Base-by-base conservation (phyloP, 2,888 invertebrate species). In the Lobophora halterata region DNA sequence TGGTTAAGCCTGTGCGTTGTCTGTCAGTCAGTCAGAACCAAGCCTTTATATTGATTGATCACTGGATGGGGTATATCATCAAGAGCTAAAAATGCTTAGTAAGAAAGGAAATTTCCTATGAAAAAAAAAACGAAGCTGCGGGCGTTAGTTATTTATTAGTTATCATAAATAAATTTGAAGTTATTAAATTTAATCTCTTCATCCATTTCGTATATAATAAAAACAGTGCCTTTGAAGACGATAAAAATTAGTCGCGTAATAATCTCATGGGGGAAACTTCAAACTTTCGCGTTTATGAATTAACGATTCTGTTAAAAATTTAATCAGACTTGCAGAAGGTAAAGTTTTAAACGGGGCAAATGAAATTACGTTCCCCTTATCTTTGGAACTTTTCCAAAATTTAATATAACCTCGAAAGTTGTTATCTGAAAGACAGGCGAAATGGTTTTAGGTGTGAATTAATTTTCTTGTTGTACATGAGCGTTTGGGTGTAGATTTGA, bases 281-380 rank as follows among this genome's bases (percentile, higher is more conserved):
- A 6, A 51, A 49, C 39, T 45, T 41, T 49, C 53, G 44, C 63
- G 52, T 53, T 55, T 57, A 67, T 67, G 67, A 67, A 68, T 69
- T 70, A 73, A 65, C 61, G 61, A 66, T 71, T 74, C 71, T 63
- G 65, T 61, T 69, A 72, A 73, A 75, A 75, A 77, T 71, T 75
- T 72, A 72, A 73, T 73, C 65, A 69, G 61, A 60, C 63, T 58
- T 47, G 34, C 45, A 46, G 49, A 65, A 62, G 67, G 59, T 61
- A 53, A 73, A 76, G 64, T 75, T 77, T 70, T 66, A 68, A 75
- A 74, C 61, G 72, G 64, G 63, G 72, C 65, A 76, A 76, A 78
- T 78, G 68, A 73, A 78, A 78, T 76, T 78, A 76, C 69, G 67
- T 59, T 52, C 59, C 55, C 60, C 71, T 75, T 77, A 76, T 77